Evolutionary conservation across 1,140 invertebrate genomes (phyloP).

Genomic region (honey bee (Apis mellifera)): Amel_HAv3.1 CM009944.2:9299001-9299500

Average conservation of each 20-base stretch:
- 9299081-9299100: too few relatives aligned
- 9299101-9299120: too few relatives aligned
- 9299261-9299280: background rate
- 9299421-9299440: background rate
- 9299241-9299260: background rate
- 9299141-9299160: background rate
- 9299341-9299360: background rate
- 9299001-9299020: conserved; percentile 14
- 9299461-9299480: conserved; percentile 57
- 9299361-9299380: too few relatives aligned
- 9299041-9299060: conserved; percentile 24
- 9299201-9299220: background rate
- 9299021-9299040: conserved; percentile 38
- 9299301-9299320: background rate
- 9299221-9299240: background rate
- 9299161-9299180: background rate
- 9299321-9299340: background rate
- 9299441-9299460: background rate
- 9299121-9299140: conserved; percentile 37
- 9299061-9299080: conserved; percentile 22
- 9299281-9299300: background rate
- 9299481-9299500: conserved; percentile 76
- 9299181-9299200: background rate
- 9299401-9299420: background rate
- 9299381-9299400: too few relatives aligned